phyloP scores from a whole-genome alignment of 1,140 invertebrate genomes.

The Cotesia typhae region DNA sequence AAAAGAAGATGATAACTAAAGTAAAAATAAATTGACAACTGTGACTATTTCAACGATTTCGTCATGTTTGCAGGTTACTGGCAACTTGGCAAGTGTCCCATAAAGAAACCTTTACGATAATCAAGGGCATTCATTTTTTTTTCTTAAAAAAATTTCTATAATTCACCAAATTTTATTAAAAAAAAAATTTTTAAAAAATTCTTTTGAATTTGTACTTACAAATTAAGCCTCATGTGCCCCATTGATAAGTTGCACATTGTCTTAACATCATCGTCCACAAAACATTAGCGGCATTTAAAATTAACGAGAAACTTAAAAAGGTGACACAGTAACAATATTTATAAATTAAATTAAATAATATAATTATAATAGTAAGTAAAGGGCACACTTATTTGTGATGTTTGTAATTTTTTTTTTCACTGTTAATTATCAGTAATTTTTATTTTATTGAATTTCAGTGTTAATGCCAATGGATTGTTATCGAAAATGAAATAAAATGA shows the following conservation, averaged over 20 bases:
- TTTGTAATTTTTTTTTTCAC: too few relatives aligned
- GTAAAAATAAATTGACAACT: background rate
- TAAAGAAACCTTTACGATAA: slow-evolving; percentile 15
- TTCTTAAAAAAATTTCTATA: too few relatives aligned
- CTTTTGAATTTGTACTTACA: slow-evolving; percentile 51
- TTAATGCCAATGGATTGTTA: background rate
- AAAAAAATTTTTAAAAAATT: background rate
- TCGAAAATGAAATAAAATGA: slow-evolving; percentile 15
- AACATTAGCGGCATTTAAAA: slow-evolving; percentile 32
- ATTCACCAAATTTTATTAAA: too few relatives aligned
- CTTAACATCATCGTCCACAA: slow-evolving; percentile 56
- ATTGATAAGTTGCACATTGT: slow-evolving; percentile 56
- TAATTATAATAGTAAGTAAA: background rate
- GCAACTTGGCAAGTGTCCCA: slow-evolving; percentile 25
- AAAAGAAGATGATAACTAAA: background rate
- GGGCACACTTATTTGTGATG: background rate
- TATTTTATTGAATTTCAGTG: too few relatives aligned
- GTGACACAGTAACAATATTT: background rate
- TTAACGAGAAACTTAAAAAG: slow-evolving; percentile 3
- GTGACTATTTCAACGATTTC: slow-evolving; percentile 6
- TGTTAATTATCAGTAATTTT: too few relatives aligned
- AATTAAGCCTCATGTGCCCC: slow-evolving; percentile 62
- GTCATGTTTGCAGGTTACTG: background rate
- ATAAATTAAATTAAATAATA: background rate
- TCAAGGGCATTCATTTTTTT: slow-evolving; percentile 22